These are phyloP conservation scores for Taeniopygia guttata DNA, from an alignment of 2,797 vertebrate genomes.

Conservation along the genomic window DNA sequence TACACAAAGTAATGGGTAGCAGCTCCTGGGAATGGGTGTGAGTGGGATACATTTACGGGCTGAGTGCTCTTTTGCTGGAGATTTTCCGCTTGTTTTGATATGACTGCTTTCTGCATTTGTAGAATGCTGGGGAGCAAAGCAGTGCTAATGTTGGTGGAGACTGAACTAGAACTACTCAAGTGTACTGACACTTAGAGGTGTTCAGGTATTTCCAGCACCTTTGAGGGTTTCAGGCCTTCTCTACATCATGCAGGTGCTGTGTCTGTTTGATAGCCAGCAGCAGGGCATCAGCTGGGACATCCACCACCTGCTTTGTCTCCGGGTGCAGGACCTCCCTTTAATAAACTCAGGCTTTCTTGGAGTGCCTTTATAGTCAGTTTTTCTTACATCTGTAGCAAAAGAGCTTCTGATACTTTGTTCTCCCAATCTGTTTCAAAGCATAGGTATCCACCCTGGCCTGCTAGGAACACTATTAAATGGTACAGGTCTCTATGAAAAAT, in stretches of 20 bases:
- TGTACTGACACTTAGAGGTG: background rate
- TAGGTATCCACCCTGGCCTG: accelerated
- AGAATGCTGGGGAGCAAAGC: background rate
- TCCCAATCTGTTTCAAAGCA: background rate
- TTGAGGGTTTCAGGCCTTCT: background rate
- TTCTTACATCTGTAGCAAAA: background rate
- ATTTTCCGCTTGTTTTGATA: background rate
- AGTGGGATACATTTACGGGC: background rate
- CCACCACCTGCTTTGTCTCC: background rate
- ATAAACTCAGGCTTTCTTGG: background rate
- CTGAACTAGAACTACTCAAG: background rate
- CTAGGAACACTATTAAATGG: background rate
- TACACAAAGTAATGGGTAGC: background rate
- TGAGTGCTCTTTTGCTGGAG: background rate
- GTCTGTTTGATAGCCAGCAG: background rate
- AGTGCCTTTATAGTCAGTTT: background rate
- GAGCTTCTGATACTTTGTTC: background rate
- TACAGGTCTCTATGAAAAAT: background rate
- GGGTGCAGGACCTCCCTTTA: background rate
- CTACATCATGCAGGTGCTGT: background rate
- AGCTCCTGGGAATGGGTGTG: background rate
- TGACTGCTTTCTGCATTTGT: background rate
- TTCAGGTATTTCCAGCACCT: background rate
- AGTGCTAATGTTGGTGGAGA: background rate
- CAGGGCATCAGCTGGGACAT: background rate